These are phyloP conservation scores for Platycnemis pennipes DNA, from an alignment of 2,888 invertebrate genomes.

Conservation along the genomic window DNA sequence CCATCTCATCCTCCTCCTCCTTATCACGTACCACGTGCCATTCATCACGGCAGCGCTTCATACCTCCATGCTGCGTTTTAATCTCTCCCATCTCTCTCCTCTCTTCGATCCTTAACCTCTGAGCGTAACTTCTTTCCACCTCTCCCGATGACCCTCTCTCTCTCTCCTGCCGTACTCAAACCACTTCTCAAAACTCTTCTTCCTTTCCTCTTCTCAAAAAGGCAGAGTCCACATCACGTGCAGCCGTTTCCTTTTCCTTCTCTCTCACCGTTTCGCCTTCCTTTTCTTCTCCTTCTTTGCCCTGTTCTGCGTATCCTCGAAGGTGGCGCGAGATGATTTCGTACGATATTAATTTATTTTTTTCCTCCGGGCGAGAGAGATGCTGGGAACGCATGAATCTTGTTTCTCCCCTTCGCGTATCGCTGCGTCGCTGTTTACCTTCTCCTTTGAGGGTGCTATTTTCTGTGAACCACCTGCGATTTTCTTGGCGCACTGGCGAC, in stretches of 20 bases:
- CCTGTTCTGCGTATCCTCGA: not conserved
- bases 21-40: conserved; percentile 16
- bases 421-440: not conserved
- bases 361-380: not conserved
- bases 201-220: not conserved
- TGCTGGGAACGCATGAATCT: not conserved
- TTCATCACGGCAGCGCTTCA: conserved; percentile 31
- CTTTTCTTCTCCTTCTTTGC: no score
- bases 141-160: not conserved
- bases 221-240: no score
- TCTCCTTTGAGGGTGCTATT: not conserved
- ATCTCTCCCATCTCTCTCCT: conserved; percentile 8
- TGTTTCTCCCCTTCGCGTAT: not conserved
- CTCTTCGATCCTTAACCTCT: not conserved
- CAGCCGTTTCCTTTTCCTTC: no score
- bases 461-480: conserved; percentile 10
- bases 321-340: no score
- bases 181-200: not conserved
- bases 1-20: not conserved
- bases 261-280: no score
- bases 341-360: no score
- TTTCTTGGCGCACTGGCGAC: not conserved
- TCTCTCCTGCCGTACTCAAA: not conserved
- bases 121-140: not conserved
- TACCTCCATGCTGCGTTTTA: conserved; percentile 14